Evolutionary conservation across 2,797 vertebrate species (phyloP), one percentile per base, ranked within the genome.

Genomic region (Botia kubotai): DNA sequence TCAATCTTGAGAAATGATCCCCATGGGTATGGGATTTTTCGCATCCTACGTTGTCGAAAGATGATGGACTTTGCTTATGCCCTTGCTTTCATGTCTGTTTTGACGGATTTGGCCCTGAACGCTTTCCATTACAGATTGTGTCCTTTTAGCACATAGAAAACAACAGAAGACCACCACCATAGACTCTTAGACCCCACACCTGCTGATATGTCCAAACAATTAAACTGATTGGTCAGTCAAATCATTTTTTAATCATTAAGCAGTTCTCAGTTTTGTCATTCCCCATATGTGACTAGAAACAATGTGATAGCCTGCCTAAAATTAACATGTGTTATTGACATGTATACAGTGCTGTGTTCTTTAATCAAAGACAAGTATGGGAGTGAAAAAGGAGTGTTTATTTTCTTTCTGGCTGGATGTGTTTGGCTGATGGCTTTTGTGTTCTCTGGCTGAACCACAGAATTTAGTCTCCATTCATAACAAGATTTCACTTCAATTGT

Each of bases 171-270:
- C 63, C 63, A 39, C 36, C 36, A 8, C 17, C 8, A 39, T 39
- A 29, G 17, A 66, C 6, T 39, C 17, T 52, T 52, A 16, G 43
- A 57, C 50, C 36, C 72, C 55, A 11, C 58, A 48, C 50, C 57
- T 72, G 53, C 55, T 55, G 62, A 52, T 79, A 13, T 67, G 39
- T 63, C 76, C 46, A 6, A 48, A 73, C 13, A 53, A 84, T 71
- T 82, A 46, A 87, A 85, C 62, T 85, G 77, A 78, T 72, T 67
- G 69, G 63, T 53, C 46, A 68, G 82, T 77, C 76, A 80, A 83
- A 75, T 60, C 33, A 26, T 0, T 80, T 79, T 87, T 83, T 76
- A 86, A 84, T 69, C 57, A 52, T 17, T 52, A 52, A 14, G 21
- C 11, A 60, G 62, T 70, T 82, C 74, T 63, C 67, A 46, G 75